phyloP scores from a whole-genome alignment of 2,888 invertebrate genomes.

The Tholera decimalis region DNA sequence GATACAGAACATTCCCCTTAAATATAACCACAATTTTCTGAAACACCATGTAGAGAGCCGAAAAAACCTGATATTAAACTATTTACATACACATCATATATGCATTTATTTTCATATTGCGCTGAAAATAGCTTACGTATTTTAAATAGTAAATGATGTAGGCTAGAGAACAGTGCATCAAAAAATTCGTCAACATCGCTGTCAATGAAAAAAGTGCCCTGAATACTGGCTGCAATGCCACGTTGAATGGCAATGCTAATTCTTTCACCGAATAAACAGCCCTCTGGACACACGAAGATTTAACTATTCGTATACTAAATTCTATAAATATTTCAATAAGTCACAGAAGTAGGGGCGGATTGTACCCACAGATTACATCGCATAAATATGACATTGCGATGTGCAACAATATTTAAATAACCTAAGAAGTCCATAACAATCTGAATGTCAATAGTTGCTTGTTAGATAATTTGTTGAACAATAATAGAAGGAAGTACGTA shows the following conservation, averaged over 20 bases:
- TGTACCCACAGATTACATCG: neutral
- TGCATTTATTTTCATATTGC: neutral
- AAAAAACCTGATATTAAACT: neutral
- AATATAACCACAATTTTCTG: too few relatives aligned
- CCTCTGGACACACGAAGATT: too few relatives aligned
- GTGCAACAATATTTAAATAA: conserved; percentile 25
- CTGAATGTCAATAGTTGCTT: conserved; percentile 34
- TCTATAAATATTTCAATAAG: conserved; percentile 24
- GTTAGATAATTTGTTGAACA: conserved; percentile 28
- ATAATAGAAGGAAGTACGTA: conserved; percentile 5
- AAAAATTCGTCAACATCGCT: too few relatives aligned
- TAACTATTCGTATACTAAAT: too few relatives aligned
- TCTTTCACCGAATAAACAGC: too few relatives aligned
- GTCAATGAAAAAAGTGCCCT: too few relatives aligned
- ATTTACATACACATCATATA: neutral
- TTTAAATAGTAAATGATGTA: too few relatives aligned
- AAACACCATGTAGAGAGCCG: too few relatives aligned
- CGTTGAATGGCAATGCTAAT: too few relatives aligned
- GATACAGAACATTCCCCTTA: too few relatives aligned
- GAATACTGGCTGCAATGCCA: too few relatives aligned
- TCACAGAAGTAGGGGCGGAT: neutral
- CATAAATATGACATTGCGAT: conserved; percentile 11
- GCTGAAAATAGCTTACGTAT: neutral
- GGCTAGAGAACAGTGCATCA: too few relatives aligned
- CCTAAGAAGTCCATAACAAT: conserved; percentile 21